These are phyloP conservation scores for Aleiodes alternator DNA, from an alignment of 2,888 invertebrate genomes.

Conservation along the genomic window DNA sequence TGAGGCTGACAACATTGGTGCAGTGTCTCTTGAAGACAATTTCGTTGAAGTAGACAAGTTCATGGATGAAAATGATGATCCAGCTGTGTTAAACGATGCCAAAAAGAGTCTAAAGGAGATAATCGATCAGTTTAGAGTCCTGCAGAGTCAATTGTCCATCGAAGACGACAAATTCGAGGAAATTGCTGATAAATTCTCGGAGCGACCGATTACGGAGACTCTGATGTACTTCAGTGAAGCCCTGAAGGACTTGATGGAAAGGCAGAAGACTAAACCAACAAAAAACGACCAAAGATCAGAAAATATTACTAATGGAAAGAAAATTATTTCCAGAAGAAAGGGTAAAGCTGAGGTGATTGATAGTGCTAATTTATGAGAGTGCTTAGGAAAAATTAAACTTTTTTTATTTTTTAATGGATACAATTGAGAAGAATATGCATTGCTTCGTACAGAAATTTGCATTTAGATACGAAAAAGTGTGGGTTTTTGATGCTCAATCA, in stretches of 20 bases:
- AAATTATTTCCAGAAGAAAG: no score
- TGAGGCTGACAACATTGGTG: slow-evolving; percentile 48
- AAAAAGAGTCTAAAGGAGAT: slow-evolving; percentile 70
- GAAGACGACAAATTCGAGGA: slow-evolving; percentile 67
- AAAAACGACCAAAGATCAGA: neutral
- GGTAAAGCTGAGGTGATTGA: no score
- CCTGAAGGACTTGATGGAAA: slow-evolving; percentile 66
- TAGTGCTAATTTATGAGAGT: neutral
- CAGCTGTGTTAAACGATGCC: slow-evolving; percentile 60
- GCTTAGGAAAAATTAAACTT: neutral
- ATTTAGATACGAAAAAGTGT: neutral
- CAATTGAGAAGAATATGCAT: neutral
- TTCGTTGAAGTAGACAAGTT: slow-evolving; percentile 52
- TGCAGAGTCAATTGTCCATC: slow-evolving; percentile 67
- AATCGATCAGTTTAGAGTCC: slow-evolving; percentile 69
- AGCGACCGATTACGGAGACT: slow-evolving; percentile 69
- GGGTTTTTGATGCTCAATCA: no score
- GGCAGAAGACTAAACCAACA: slow-evolving; percentile 55
- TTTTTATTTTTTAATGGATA: slow-evolving; percentile 3
- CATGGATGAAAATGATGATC: slow-evolving; percentile 51
- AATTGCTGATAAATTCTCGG: slow-evolving; percentile 66
- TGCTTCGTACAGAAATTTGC: neutral
- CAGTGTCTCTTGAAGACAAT: slow-evolving; percentile 50
- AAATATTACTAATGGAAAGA: neutral
- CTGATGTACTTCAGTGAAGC: slow-evolving; percentile 69